Base-by-base conservation (phyloP, 2,797 vertebrate genomes). In the Chaunax sp. region DNA sequence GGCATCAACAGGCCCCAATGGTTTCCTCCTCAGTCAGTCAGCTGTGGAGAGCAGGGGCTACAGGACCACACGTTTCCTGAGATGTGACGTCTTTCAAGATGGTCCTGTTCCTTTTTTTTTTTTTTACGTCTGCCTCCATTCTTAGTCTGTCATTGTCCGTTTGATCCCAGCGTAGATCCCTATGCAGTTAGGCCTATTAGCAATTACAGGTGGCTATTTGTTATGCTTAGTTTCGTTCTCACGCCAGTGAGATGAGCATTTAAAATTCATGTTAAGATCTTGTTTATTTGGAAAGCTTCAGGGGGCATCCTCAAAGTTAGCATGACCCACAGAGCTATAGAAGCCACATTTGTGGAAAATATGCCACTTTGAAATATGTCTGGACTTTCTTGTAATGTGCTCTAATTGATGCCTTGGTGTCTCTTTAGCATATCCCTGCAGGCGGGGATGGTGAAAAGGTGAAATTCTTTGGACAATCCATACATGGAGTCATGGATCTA, bases 401-500 rank as follows among this genome's bases (percentile, higher is more conserved):
- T 30, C 15, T 57, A 40, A 41, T 45, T 55, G 28, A 11, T 18
- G 66, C 52, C 73, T 22, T 78, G 16, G 23, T 81, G 43, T 78
- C 26, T 81, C 67, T 55, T 40, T 35, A 99, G 97, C 95, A 89
- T 28, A 99, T 99, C 87, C 91, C 96, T 41, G 96, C 97, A 50
- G 96, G 97, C 28, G 97, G 96, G n/a, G 96, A 98, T 4, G 95
- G 95, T 0, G 89, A 93, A 64, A 97, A 93, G 44, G 83, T 97
- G 73, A 99, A 98, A 75, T 99, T 98, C 92, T 99, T 99, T 68
- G 98, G 98, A 38, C 98, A 99, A 82, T 98, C 97, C 57, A 96
- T 99, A 65, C 96, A 98, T 0, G 98, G 98, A 70, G 92, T 96
- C 85, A 96, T 99, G 96, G 98, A 99, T 87, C 92, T 99, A 22